Conservation (phyloP, 2,888 invertebrate genomes). For the Lycaena phlaeas region DNA sequence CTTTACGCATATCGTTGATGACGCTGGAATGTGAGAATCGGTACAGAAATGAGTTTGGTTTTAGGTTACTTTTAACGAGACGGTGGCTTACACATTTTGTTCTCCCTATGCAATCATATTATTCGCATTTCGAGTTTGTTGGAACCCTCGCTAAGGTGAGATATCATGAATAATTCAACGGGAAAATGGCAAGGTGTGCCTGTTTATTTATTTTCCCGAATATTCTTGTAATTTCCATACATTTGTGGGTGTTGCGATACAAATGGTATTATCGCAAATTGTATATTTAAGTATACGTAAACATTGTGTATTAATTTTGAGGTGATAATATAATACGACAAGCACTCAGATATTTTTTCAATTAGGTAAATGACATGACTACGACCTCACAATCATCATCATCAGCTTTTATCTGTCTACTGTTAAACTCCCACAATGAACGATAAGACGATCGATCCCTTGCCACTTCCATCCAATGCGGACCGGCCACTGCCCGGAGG, state of each 20-base stretch:
- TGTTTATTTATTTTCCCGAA: conserved; percentile 61
- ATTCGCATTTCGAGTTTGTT: conserved; percentile 40
- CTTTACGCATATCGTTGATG: too few relatives aligned
- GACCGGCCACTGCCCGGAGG: too few relatives aligned
- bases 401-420: too few relatives aligned
- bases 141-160: conserved; percentile 45
- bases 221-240: conserved; percentile 51
- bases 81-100: conserved; percentile 53
- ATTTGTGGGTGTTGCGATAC: conserved; percentile 26
- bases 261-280: conserved; percentile 15
- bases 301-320: too few relatives aligned
- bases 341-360: too few relatives aligned
- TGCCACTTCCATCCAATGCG: too few relatives aligned
- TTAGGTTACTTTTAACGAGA: conserved; percentile 41
- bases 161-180: conserved; percentile 68
- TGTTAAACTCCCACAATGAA: too few relatives aligned
- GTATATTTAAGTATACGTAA: conserved; percentile 13
- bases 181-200: conserved; percentile 64
- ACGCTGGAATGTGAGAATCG: conserved; percentile 26
- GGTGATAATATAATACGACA: too few relatives aligned
- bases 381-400: too few relatives aligned
- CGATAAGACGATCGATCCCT: too few relatives aligned
- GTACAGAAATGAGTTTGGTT: conserved; percentile 32
- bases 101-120: conserved; percentile 38
- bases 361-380: too few relatives aligned